Conservation (phyloP, 2,113 vertebrate genomes). For the Oreochromis spilurus region DNA sequence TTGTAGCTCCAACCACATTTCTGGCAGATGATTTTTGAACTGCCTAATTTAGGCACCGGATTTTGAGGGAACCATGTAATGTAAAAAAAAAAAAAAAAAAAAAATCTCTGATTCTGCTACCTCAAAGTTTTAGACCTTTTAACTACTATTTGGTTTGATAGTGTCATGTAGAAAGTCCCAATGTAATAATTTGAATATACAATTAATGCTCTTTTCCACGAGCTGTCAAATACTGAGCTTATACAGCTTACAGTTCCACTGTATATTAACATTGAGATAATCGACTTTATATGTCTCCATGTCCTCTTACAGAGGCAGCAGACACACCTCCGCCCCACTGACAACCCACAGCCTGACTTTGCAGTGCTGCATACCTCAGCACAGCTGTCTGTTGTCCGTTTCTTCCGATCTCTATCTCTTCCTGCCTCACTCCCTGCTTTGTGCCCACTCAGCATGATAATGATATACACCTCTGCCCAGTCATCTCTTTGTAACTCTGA, state of each 20-base stretch:
- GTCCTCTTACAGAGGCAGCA: constrained; percentile 1
- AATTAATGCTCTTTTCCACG: background rate
- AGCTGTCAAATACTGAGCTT: background rate
- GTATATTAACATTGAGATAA: background rate
- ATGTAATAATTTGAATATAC: background rate
- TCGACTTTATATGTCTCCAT: background rate
- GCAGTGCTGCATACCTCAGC: constrained; percentile 64
- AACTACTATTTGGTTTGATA: background rate
- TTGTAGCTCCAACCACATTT: background rate
- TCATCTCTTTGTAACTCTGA: constrained; percentile 48
- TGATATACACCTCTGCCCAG: constrained; percentile 54
- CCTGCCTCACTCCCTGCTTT: constrained; percentile 38
- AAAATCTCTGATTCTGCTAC: background rate
- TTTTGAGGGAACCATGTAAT: background rate
- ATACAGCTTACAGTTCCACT: background rate
- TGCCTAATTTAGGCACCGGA: background rate
- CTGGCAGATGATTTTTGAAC: background rate
- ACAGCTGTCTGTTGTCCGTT: constrained; percentile 65
- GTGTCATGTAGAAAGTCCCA: background rate
- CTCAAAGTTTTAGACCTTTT: background rate
- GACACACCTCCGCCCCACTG: constrained; percentile 42
- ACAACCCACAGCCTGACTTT: constrained; percentile 51
- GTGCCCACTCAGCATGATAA: constrained; percentile 56
- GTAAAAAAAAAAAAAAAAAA: background rate
- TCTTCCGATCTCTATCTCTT: constrained; percentile 47